These are phyloP conservation scores for Baccha elongata DNA, from an alignment of 2,888 invertebrate species.

Conservation along the genomic window DNA sequence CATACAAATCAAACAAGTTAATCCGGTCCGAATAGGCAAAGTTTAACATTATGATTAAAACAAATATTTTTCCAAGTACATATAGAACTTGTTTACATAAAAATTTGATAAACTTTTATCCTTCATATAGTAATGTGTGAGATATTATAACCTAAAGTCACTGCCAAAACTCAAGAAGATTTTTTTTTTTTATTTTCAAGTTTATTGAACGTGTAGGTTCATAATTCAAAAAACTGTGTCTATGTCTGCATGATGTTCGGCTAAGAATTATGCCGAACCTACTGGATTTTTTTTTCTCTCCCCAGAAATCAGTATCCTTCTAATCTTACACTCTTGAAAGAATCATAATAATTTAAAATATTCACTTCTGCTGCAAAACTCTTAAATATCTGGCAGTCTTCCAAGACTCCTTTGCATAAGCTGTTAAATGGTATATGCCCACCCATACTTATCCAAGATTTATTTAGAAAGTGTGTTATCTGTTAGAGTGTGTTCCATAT, in stretches of 20 bases:
- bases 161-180: constrained; percentile 5
- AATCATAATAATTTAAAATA: constrained; percentile 11
- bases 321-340: too few relatives aligned
- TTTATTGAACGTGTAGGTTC: not conserved
- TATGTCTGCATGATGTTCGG: not conserved
- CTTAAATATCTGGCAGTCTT: constrained; percentile 16
- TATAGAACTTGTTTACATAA: too few relatives aligned
- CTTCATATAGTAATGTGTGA: not conserved
- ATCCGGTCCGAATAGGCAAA: too few relatives aligned
- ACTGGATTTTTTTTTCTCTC: not conserved
- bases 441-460: not conserved
- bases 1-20: too few relatives aligned
- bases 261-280: not conserved
- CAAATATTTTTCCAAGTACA: too few relatives aligned
- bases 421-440: not conserved
- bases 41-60: too few relatives aligned
- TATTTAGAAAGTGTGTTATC: not conserved
- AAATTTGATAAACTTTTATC: too few relatives aligned
- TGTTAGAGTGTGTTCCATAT: not conserved
- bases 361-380: not conserved
- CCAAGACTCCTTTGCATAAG: constrained; percentile 12
- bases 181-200: not conserved
- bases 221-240: not conserved
- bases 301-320: not conserved
- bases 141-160: not conserved